Evolutionary conservation across 1,140 invertebrate species (phyloP).

Genomic region (Helicoverpa armigera): DNA sequence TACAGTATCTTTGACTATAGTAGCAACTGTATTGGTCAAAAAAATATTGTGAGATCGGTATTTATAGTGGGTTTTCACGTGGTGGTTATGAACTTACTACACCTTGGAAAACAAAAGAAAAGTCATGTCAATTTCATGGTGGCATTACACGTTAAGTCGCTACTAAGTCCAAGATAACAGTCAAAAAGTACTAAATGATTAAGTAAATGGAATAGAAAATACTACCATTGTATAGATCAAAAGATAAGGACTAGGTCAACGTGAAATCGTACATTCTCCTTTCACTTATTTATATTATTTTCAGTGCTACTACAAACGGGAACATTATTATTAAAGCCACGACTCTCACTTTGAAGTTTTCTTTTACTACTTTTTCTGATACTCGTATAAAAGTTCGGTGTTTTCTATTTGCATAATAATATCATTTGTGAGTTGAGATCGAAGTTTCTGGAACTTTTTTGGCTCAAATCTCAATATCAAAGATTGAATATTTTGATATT

Average conservation of each 20-base stretch:
- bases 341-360: slow-evolving; percentile 30
- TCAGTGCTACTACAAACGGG: slow-evolving; percentile 10
- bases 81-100: too few species aligned
- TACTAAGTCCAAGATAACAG: too few species aligned
- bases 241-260: background rate
- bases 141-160: too few species aligned
- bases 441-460: slow-evolving; percentile 16
- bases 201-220: too few species aligned
- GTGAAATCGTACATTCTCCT: background rate
- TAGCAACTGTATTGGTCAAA: too few species aligned
- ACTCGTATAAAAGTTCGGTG: slow-evolving; percentile 17
- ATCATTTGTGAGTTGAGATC: slow-evolving; percentile 38
- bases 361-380: slow-evolving; percentile 33
- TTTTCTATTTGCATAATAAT: slow-evolving; percentile 43
- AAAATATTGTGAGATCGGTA: too few species aligned
- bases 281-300: background rate
- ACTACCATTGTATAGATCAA: background rate
- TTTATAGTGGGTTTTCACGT: too few species aligned
- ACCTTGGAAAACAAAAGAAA: too few species aligned
- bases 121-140: too few species aligned
- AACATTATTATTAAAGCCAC: slow-evolving; percentile 22
- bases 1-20: background rate
- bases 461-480: background rate
- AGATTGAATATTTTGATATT: slow-evolving; percentile 35
- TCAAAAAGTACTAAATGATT: too few species aligned